These are phyloP conservation scores for Myzus persicae DNA, from an alignment of 1,140 invertebrate genomes.

Conservation along the genomic window DNA sequence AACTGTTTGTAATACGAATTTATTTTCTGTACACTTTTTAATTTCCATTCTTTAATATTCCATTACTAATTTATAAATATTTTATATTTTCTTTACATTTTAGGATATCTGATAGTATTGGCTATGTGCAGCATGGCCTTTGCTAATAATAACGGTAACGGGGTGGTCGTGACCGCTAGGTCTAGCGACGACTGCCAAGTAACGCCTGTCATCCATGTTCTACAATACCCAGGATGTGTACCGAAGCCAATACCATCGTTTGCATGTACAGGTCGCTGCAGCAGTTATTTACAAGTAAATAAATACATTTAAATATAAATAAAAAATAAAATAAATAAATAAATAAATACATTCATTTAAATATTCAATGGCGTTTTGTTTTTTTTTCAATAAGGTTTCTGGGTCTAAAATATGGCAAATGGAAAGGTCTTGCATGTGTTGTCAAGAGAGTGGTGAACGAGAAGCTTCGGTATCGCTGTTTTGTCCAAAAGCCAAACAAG, in stretches of 20 bases:
- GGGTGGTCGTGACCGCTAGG: conserved; percentile 32
- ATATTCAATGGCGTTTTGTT: neutral
- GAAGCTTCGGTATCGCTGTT: conserved; percentile 87
- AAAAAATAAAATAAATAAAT: too few species aligned
- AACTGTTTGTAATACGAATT: too few species aligned
- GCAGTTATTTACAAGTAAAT: conserved; percentile 87
- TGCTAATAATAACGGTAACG: conserved; percentile 43
- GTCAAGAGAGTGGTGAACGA: conserved; percentile 90
- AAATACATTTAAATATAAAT: too few species aligned
- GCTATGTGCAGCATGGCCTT: conserved; percentile 39
- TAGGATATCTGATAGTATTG: conserved; percentile 33
- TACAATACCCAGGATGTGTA: conserved; percentile 90
- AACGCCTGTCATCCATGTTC: conserved; percentile 88
- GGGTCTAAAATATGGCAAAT: conserved; percentile 96
- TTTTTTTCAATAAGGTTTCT: conserved; percentile 74
- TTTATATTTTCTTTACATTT: neutral
- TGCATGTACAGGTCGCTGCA: conserved; percentile 88
- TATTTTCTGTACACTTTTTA: neutral
- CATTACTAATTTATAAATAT: neutral
- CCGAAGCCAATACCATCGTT: conserved; percentile 93
- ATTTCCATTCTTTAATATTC: neutral
- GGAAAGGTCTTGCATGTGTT: conserved; percentile 93
- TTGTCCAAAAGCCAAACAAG: conserved; percentile 86
- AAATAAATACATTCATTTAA: too few species aligned
- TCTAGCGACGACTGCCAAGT: conserved; percentile 84